Conservation (phyloP, 2,113 vertebrate genomes). For the Hepsetus odoe region DNA sequence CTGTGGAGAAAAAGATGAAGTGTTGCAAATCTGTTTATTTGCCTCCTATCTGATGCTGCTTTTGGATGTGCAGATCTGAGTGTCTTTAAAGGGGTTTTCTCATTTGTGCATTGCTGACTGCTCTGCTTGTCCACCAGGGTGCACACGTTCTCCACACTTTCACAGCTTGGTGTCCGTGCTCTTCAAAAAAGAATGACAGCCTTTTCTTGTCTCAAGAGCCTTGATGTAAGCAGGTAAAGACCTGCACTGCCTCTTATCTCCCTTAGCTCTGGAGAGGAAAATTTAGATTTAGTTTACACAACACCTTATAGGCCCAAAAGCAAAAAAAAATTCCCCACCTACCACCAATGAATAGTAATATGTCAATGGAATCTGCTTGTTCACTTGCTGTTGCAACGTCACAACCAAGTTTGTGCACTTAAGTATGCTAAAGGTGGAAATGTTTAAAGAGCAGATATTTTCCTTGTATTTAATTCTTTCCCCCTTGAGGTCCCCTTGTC, state of each 20-base stretch:
- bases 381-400: neutral
- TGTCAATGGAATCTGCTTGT: neutral
- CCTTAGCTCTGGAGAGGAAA: neutral
- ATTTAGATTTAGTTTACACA: slow-evolving; percentile 20
- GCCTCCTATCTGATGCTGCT: neutral
- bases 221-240: slow-evolving; percentile 59
- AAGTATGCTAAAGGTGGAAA: too few species aligned
- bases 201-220: slow-evolving; percentile 60
- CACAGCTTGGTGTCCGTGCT: neutral
- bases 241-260: neutral
- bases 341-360: too few species aligned
- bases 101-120: neutral
- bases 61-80: neutral
- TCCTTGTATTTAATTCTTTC: too few species aligned
- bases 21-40: neutral
- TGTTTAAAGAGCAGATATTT: too few species aligned
- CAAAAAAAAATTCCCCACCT: too few species aligned
- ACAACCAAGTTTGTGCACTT: neutral
- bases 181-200: neutral
- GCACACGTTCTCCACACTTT: neutral
- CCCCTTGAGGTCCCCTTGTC: too few species aligned
- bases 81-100: neutral
- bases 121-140: neutral
- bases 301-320: neutral
- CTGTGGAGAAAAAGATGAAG: too few species aligned